Base-by-base conservation (phyloP, 2,113 vertebrate species). In the Malurus elegans region DNA sequence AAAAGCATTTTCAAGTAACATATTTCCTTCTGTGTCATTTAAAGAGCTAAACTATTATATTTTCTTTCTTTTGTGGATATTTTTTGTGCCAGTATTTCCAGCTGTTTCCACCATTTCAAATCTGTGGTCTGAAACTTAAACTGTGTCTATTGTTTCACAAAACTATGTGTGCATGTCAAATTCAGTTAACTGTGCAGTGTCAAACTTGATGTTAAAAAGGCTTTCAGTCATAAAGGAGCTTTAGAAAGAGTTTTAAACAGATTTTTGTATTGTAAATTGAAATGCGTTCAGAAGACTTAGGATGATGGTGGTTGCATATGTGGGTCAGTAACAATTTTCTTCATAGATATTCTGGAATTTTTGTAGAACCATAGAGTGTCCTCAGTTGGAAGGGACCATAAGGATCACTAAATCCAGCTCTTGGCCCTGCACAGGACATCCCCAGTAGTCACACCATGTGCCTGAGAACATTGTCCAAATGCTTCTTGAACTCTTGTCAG, bases 81-180 rank as follows among this genome's bases (percentile, higher is more conserved):
- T 25, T 66, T 89, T 92, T 67, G 10, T 78, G 76, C 65, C 89
- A 93, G 0, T 88, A 56, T 79, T 92, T 91, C 65, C 61, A 95
- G 44, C 64, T 84, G 61, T 84, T 95, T 92, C 70, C 42, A 85
- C 51, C 14, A 61, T 93, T 89, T 95, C 23, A 26, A 50, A 82
- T 91, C 70, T 90, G 89, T 93, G 89, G 72, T 93, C 70, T 91
- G 84, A 92, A 89, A 71, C 86, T 95, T 86, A 79, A 93, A 89
- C 84, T 89, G 16, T 88, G 69, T 81, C 91, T 81, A 57, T 87
- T 95, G 84, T 95, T 95, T 92, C 66, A 81, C 62, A 79, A 71
- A 92, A 47, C 56, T 83, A 13, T 78, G 78, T 65, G 73, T 84
- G 34, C 65, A 50, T 54, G 61, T 91, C 69, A 78, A 89, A 73